Evolutionary conservation across 2,113 vertebrate species (phyloP).

Genomic region (Bufo gargarizans): DNA sequence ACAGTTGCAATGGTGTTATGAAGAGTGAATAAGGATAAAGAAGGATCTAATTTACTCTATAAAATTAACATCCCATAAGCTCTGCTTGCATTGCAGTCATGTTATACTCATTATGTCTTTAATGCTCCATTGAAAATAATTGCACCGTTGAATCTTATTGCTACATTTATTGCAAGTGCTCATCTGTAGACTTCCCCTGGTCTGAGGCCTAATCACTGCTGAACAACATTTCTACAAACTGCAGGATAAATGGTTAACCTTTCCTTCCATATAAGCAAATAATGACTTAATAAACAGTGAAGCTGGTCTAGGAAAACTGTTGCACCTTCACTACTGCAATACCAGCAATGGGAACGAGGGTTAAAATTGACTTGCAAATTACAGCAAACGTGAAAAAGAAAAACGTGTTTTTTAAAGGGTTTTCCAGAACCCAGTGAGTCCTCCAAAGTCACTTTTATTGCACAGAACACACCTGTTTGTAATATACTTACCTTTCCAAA

Average conservation of each 20-base stretch:
- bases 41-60: neutral
- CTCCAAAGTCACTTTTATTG: too few species aligned
- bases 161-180: slow-evolving; percentile 10
- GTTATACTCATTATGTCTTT: slow-evolving; percentile 12
- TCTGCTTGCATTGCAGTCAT: slow-evolving; percentile 14
- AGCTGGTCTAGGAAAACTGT: too few species aligned
- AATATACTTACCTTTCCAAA: too few species aligned
- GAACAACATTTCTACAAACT: neutral
- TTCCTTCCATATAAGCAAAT: neutral
- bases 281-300: neutral
- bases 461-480: too few species aligned
- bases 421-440: too few species aligned
- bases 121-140: slow-evolving; percentile 21
- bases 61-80: slow-evolving; percentile 21
- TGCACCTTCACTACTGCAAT: too few species aligned
- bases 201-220: neutral
- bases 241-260: neutral
- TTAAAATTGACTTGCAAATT: too few species aligned
- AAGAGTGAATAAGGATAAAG: slow-evolving; percentile 13
- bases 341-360: too few species aligned
- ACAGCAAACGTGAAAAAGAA: too few species aligned
- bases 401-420: too few species aligned
- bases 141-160: slow-evolving; percentile 6
- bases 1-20: neutral
- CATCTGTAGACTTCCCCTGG: neutral